Percentiles rank a stretch among this genome's conserved stretches.
These are phyloP conservation scores for Linnaemya tessellans DNA, from an alignment of 2,888 invertebrate species.

Conservation along the genomic window DNA sequence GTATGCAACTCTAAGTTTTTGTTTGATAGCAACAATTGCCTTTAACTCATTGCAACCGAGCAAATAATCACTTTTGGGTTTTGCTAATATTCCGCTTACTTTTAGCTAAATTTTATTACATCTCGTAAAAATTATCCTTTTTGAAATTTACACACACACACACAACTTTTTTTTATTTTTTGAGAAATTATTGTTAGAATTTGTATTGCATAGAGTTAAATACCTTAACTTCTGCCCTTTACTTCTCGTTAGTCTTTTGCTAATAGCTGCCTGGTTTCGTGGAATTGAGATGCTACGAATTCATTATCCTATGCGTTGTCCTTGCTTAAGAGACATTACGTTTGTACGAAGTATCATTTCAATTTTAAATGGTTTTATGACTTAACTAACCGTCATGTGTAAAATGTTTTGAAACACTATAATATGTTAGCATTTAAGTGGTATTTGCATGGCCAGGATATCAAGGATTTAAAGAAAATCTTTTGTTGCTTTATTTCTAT, in stretches of 20 bases:
- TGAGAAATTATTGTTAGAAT: slow-evolving; percentile 6
- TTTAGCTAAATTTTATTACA: slow-evolving; percentile 52
- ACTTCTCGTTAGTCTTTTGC: slow-evolving; percentile 12
- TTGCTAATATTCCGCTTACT: slow-evolving; percentile 48
- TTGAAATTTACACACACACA: not conserved
- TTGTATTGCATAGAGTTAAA: slow-evolving; percentile 25
- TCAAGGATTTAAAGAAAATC: not conserved
- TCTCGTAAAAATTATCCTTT: slow-evolving; percentile 53
- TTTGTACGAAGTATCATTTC: slow-evolving; percentile 29
- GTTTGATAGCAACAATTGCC: not conserved
- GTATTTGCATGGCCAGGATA: not conserved
- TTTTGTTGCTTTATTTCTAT: not conserved
- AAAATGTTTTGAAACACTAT: slow-evolving; percentile 7
- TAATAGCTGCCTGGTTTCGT: not conserved
- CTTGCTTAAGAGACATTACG: slow-evolving; percentile 6
- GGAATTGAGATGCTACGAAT: slow-evolving; percentile 32
- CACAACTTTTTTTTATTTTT: not conserved
- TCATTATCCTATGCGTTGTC: slow-evolving; percentile 30
- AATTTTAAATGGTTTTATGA: slow-evolving; percentile 42
- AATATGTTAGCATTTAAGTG: slow-evolving; percentile 11
- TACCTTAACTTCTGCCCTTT: slow-evolving; percentile 51
- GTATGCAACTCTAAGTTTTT: slow-evolving; percentile 13
- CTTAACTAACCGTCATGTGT: slow-evolving; percentile 32
- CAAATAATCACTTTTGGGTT: slow-evolving; percentile 67
- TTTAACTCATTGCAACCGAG: slow-evolving; percentile 53